Conservation (phyloP, 2,113 vertebrate genomes). For the Macquaria australasica region DNA sequence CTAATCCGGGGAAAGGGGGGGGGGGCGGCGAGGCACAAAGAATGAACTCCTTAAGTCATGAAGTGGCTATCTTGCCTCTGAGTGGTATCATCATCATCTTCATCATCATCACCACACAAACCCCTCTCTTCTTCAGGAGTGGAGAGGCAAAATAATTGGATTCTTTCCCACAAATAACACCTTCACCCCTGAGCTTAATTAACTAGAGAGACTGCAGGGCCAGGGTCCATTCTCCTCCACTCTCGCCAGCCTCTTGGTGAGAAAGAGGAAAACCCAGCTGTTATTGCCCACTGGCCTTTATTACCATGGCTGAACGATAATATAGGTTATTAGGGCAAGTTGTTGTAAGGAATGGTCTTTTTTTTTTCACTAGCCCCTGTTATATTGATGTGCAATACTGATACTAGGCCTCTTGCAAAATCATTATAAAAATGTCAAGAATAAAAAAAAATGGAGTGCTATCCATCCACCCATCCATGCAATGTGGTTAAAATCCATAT, state of each 20-base stretch:
- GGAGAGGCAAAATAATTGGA: constrained; percentile 88
- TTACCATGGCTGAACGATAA: constrained; percentile 74
- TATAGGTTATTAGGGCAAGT: constrained; percentile 79
- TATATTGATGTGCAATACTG: constrained; percentile 18
- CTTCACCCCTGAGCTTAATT: constrained; percentile 90
- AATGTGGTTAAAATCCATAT: no score
- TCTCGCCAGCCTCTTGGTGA: constrained; percentile 68
- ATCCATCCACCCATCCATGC: neutral
- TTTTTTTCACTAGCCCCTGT: constrained; percentile 38
- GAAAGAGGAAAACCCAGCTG: constrained; percentile 77
- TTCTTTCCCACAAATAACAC: constrained; percentile 90
- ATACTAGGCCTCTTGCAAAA: neutral
- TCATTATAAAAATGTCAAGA: constrained; percentile 6
- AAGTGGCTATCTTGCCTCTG: constrained; percentile 84
- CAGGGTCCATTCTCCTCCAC: constrained; percentile 74
- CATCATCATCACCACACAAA: constrained; percentile 73
- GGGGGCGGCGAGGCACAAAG: constrained; percentile 54
- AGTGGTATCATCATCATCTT: constrained; percentile 82
- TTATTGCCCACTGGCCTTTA: constrained; percentile 82
- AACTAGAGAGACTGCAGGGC: constrained; percentile 82
- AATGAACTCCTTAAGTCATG: constrained; percentile 81
- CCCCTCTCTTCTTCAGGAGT: constrained; percentile 70
- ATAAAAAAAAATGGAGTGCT: neutral
- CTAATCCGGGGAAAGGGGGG: constrained; percentile 65
- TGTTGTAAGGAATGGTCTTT: constrained; percentile 68